Percentiles rank a stretch among this genome's conserved stretches.
phyloP scores from a whole-genome alignment of 1,140 invertebrate species.

The Heliothis virescens region DNA sequence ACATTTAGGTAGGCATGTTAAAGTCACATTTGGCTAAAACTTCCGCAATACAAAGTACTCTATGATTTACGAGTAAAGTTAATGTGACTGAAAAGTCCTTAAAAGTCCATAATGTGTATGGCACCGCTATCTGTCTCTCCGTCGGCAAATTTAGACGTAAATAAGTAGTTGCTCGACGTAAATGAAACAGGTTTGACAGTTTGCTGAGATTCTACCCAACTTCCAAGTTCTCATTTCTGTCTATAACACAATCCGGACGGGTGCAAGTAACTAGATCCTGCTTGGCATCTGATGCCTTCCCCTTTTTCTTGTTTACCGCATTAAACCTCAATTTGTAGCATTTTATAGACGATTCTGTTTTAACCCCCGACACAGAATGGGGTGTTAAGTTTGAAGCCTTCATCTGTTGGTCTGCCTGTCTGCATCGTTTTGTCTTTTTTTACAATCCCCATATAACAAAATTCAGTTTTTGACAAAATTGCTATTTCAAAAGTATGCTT shows the following conservation, averaged over 20 bases:
- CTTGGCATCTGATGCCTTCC: constrained; percentile 21
- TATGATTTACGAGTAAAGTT: constrained; percentile 51
- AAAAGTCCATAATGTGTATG: constrained; percentile 36
- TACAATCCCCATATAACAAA: neutral
- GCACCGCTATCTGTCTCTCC: constrained; percentile 32
- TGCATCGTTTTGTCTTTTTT: neutral
- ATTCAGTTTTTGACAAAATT: too few species aligned
- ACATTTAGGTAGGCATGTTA: constrained; percentile 45
- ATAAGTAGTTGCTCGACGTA: constrained; percentile 47
- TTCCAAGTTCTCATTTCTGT: constrained; percentile 50
- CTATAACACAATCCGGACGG: constrained; percentile 49
- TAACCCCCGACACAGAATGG: neutral
- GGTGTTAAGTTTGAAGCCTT: neutral
- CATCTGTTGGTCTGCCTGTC: neutral
- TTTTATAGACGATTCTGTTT: constrained; percentile 15
- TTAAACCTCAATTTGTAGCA: constrained; percentile 17
- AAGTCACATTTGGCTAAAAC: constrained; percentile 34
- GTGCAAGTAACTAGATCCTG: constrained; percentile 31
- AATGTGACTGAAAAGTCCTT: constrained; percentile 39
- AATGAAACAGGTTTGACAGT: constrained; percentile 55
- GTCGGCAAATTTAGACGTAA: constrained; percentile 38
- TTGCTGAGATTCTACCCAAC: constrained; percentile 49
- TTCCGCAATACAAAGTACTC: constrained; percentile 34
- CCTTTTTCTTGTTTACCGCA: constrained; percentile 36
- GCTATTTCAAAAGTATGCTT: too few species aligned